These are phyloP conservation scores for Aix galericulata DNA, from an alignment of 2,113 vertebrate genomes.

Conservation along the genomic window DNA sequence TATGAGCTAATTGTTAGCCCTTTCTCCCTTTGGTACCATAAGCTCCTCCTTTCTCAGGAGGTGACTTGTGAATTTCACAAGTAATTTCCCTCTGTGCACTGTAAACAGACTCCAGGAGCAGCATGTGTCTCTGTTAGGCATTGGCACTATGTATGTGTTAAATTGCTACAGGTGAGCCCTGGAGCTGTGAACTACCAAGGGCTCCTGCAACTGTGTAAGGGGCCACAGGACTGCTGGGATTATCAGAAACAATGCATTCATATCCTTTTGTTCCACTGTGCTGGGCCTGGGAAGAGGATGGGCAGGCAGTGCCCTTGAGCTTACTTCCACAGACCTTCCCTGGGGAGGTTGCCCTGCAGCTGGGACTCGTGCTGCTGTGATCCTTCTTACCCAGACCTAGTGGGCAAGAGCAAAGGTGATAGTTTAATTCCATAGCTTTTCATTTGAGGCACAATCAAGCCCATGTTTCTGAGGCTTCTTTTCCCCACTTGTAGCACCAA, in stretches of 20 bases:
- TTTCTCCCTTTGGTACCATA: too few species aligned
- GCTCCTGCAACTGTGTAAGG: neutral
- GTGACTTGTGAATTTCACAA: neutral
- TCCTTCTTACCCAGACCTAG: neutral
- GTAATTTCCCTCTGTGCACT: neutral
- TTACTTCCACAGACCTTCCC: neutral
- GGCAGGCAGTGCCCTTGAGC: neutral
- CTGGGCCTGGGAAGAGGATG: neutral
- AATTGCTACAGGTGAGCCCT: neutral
- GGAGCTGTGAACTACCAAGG: neutral
- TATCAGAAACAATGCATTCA: neutral
- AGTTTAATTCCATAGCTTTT: neutral
- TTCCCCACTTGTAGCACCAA: neutral
- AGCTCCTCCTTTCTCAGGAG: neutral
- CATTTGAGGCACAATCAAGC: neutral
- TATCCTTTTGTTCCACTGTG: neutral
- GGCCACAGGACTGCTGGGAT: accelerated
- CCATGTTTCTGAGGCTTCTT: neutral
- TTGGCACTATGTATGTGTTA: neutral
- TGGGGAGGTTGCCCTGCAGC: neutral
- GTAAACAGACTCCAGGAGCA: neutral
- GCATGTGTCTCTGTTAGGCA: neutral
- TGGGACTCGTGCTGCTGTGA: neutral
- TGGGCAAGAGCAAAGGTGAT: neutral
- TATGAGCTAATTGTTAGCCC: too few species aligned